Percentiles rank a stretch among this genome's conserved stretches.
Conservation (phyloP, 2,888 invertebrate genomes). For the Drosophila siamana region DNA sequence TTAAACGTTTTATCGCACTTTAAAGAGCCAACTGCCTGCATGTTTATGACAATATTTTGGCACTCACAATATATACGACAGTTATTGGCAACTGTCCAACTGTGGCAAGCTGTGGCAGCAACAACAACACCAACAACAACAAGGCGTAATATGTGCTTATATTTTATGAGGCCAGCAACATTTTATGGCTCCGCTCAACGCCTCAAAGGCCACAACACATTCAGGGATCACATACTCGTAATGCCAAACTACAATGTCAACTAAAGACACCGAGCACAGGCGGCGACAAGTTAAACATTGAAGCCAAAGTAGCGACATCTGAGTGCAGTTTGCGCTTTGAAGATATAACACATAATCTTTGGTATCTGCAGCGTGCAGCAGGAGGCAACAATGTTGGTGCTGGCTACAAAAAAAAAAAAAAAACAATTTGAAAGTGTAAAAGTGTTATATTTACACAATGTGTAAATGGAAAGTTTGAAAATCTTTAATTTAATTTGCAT, state of each 20-base stretch:
- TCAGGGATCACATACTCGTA: constrained; percentile 30
- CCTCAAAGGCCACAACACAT: constrained; percentile 44
- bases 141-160: constrained; percentile 29
- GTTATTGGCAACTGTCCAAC: constrained; percentile 71
- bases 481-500: neutral
- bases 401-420: too few species aligned
- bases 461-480: neutral
- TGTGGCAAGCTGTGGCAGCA: constrained; percentile 16
- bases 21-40: constrained; percentile 56
- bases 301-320: neutral
- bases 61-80: constrained; percentile 48
- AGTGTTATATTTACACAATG: neutral
- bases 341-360: neutral
- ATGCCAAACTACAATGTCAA: constrained; percentile 17
- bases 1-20: constrained; percentile 77
- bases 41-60: constrained; percentile 77
- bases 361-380: neutral
- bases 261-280: constrained; percentile 8
- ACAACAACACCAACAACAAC: constrained; percentile 23
- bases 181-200: constrained; percentile 62
- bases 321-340: constrained; percentile 3
- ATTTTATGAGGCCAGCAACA: constrained; percentile 40
- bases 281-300: constrained; percentile 22
- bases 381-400: neutral
- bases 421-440: neutral